These are phyloP conservation scores for Stramonita haemastoma DNA, from an alignment of 2,888 invertebrate species.

Conservation along the genomic window DNA sequence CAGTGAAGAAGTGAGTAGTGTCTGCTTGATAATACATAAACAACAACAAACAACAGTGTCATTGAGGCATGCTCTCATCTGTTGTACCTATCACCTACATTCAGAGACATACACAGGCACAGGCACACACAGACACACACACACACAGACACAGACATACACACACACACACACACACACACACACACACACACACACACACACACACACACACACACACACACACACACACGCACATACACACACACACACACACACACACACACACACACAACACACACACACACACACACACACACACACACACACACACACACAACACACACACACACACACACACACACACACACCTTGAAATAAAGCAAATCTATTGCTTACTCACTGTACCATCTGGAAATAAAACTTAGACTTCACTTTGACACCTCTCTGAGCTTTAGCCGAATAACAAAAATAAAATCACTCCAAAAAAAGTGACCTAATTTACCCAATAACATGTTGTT, in stretches of 20 bases:
- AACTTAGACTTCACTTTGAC: too few relatives aligned
- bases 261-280: background rate
- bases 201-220: background rate
- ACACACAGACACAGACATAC: background rate
- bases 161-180: background rate
- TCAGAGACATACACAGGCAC: background rate
- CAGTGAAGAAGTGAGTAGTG: conserved; percentile 62
- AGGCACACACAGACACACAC: background rate
- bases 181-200: background rate
- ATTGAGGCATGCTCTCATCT: too few relatives aligned
- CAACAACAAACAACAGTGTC: too few relatives aligned
- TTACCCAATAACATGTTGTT: too few relatives aligned
- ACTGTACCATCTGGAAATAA: too few relatives aligned
- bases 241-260: background rate
- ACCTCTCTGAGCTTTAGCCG: too few relatives aligned
- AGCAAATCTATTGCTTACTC: too few relatives aligned
- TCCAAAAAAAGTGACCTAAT: too few relatives aligned
- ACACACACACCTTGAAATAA: background rate
- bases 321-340: background rate
- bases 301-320: background rate
- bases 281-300: background rate
- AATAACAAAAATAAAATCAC: too few relatives aligned
- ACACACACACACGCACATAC: background rate
- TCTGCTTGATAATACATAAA: background rate
- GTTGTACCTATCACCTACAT: too few relatives aligned